These are phyloP conservation scores for Pseudomyrmex pallidus DNA, from an alignment of 1,140 invertebrate species.

Conservation along the genomic window DNA sequence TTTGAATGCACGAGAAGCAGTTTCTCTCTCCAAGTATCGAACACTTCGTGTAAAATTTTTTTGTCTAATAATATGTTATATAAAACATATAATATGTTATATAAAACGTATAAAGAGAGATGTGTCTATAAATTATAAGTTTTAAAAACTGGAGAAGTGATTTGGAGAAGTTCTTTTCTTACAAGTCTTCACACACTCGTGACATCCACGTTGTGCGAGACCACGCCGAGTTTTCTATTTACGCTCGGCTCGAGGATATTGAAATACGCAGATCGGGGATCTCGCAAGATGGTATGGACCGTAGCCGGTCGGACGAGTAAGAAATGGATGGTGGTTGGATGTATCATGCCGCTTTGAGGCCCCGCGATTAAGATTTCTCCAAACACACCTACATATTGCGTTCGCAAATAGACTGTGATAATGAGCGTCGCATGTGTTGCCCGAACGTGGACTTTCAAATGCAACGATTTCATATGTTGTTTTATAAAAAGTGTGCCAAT, in stretches of 20 bases:
- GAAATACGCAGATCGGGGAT: constrained; percentile 75
- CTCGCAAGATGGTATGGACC: constrained; percentile 68
- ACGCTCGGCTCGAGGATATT: constrained; percentile 70
- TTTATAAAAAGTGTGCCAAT: constrained; percentile 34
- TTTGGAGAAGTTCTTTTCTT: not conserved
- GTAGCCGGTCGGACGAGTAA: constrained; percentile 75
- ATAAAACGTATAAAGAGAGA: too few relatives aligned
- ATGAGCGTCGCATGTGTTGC: not conserved
- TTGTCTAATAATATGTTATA: too few relatives aligned
- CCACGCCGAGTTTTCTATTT: constrained; percentile 67
- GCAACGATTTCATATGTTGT: constrained; percentile 9
- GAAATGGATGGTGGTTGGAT: constrained; percentile 74
- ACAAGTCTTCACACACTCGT: constrained; percentile 4
- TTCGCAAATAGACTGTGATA: constrained; percentile 21
- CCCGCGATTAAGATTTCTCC: constrained; percentile 12
- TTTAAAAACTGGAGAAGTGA: not conserved
- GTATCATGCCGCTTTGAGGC: constrained; percentile 52
- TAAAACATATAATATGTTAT: too few relatives aligned
- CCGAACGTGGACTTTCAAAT: constrained; percentile 32
- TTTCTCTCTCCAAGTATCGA: not conserved
- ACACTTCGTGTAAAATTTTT: not conserved
- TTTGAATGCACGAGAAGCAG: not conserved
- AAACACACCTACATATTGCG: not conserved
- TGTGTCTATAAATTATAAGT: too few relatives aligned
- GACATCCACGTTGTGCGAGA: constrained; percentile 36